Percentiles rank a stretch among this genome's conserved stretches.
Evolutionary conservation across 2,113 vertebrate species (phyloP).

Genomic region (Cottus gobio): DNA sequence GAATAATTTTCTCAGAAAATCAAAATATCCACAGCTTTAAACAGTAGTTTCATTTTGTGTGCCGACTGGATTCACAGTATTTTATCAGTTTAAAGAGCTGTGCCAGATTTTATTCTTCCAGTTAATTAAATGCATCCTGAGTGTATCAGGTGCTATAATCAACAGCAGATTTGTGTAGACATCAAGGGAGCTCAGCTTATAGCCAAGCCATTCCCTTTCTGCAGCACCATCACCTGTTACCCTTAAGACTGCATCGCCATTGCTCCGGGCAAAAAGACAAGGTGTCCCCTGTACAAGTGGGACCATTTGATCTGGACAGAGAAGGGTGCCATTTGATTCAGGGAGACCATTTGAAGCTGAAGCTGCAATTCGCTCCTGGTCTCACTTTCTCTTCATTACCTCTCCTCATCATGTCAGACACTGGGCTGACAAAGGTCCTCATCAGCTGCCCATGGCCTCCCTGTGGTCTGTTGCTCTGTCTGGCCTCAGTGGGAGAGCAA

Average conservation of each 20-base stretch:
- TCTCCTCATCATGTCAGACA: conserved; percentile 37
- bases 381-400: conserved; percentile 50
- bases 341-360: conserved; percentile 45
- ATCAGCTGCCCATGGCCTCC: conserved; percentile 46
- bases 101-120: conserved; percentile 7
- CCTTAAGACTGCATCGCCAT: conserved; percentile 27
- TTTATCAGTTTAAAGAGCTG: not conserved
- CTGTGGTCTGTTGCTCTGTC: conserved; percentile 32
- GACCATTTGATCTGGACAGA: conserved; percentile 45
- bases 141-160: not conserved
- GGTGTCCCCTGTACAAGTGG: conserved; percentile 44
- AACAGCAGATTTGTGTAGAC: not conserved
- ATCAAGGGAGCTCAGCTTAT: conserved; percentile 14
- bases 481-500: conserved; percentile 27
- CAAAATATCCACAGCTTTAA: conserved; percentile 23
- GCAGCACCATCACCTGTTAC: conserved; percentile 44
- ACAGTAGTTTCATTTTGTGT: conserved; percentile 4
- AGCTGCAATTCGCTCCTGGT: conserved; percentile 29
- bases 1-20: conserved; percentile 34
- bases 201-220: conserved; percentile 22
- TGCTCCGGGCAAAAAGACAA: conserved; percentile 49
- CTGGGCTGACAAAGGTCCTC: conserved; percentile 52
- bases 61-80: conserved; percentile 10
- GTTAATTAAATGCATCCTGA: conserved; percentile 23
- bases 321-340: conserved; percentile 44